These are phyloP conservation scores for Pachyuromys duprasi DNA, from an alignment of 2,797 vertebrate species.

Conservation along the genomic window DNA sequence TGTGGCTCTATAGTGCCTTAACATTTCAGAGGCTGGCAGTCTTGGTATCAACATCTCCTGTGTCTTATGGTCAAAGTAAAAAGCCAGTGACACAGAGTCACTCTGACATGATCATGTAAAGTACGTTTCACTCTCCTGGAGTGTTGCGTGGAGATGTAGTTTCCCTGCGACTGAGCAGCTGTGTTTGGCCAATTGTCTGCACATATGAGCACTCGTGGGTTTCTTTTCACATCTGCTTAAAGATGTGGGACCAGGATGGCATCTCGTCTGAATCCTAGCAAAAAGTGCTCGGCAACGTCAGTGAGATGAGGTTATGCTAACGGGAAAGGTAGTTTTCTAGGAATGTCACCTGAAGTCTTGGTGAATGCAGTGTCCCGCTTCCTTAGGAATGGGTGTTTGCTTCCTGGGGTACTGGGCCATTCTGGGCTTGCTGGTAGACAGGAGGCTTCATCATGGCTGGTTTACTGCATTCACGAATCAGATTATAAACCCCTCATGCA, in stretches of 20 bases:
- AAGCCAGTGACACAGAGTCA: neutral
- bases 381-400: neutral
- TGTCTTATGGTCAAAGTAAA: neutral
- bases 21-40: neutral
- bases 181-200: neutral
- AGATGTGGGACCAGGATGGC: neutral
- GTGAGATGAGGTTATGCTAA: neutral
- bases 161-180: neutral
- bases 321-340: neutral
- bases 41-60: neutral
- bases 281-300: neutral
- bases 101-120: neutral
- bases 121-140: neutral
- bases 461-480: neutral
- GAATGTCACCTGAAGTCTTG: fast-evolving
- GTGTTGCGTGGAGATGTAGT: neutral
- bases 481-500: neutral
- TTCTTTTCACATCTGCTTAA: neutral
- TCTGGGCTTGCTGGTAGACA: neutral
- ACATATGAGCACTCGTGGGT: neutral
- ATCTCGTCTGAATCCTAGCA: neutral
- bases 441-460: neutral
- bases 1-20: neutral
- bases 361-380: neutral
- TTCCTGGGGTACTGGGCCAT: neutral